These are phyloP conservation scores for Poeciliopsis retropinna DNA, from an alignment of 2,113 vertebrate species.

Conservation along the genomic window DNA sequence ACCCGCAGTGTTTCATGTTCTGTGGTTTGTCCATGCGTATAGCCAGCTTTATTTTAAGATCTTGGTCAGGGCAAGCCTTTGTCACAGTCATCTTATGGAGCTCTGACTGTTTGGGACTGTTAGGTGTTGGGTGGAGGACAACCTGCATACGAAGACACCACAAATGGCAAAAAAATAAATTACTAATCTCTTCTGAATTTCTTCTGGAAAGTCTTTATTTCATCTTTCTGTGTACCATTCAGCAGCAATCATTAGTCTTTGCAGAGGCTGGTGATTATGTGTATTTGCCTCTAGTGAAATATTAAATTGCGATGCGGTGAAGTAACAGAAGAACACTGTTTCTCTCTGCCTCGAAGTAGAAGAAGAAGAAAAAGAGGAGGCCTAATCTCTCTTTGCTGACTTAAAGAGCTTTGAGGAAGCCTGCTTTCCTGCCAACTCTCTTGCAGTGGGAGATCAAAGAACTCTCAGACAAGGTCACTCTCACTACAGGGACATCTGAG, in stretches of 20 bases:
- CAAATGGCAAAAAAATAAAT: constrained; percentile 2
- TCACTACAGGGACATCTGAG: constrained; percentile 50
- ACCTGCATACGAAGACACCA: constrained; percentile 76
- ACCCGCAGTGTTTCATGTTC: constrained; percentile 99
- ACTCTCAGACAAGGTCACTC: constrained; percentile 70
- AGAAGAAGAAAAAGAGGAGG: constrained; percentile 50
- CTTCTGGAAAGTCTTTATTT: constrained; percentile 21
- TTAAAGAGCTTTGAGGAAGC: constrained; percentile 76
- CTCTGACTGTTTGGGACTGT: constrained; percentile 97
- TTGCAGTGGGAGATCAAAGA: constrained; percentile 71
- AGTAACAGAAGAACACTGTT: constrained; percentile 35
- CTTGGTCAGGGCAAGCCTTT: constrained; percentile 97
- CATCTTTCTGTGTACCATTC: constrained; percentile 45
- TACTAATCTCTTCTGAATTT: not conserved
- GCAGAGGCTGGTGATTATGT: constrained; percentile 25
- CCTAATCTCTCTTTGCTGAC: constrained; percentile 73
- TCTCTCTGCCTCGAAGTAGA: constrained; percentile 48
- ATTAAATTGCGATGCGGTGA: constrained; percentile 41
- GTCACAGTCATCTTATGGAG: constrained; percentile 99
- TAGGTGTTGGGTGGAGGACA: constrained; percentile 96
- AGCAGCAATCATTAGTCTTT: constrained; percentile 38
- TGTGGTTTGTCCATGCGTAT: constrained; percentile 99
- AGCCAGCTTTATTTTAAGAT: constrained; percentile 97
- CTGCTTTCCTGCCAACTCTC: constrained; percentile 60
- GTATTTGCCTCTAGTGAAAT: constrained; percentile 39